Evolutionary conservation across 2,797 vertebrate species (phyloP).

Genomic region (Emydoidea blandingii): DNA sequence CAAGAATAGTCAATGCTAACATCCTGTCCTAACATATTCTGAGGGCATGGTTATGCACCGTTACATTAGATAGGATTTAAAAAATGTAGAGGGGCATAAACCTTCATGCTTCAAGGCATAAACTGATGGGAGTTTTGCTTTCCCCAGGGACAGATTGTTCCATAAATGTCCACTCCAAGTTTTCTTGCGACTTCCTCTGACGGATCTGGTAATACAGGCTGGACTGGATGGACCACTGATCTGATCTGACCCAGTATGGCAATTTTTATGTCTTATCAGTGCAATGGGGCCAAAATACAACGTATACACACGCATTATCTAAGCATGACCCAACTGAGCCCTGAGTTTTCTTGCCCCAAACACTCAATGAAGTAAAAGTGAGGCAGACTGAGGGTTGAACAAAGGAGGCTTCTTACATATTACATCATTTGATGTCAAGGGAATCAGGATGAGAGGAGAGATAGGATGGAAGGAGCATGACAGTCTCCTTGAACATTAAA

Average conservation of each 20-base stretch:
- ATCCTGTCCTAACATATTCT: background rate
- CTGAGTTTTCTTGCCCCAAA: background rate
- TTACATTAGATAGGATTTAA: rapidly evolving
- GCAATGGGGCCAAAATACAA: background rate
- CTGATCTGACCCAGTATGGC: background rate
- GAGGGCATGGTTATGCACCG: background rate
- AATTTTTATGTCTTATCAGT: background rate
- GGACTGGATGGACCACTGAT: background rate
- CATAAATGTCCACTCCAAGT: background rate
- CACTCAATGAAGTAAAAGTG: rapidly evolving
- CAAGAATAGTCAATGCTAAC: background rate
- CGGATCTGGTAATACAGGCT: background rate
- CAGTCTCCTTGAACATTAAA: background rate
- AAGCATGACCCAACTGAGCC: background rate
- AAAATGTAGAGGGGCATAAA: background rate
- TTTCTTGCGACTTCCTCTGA: background rate
- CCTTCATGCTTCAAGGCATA: background rate
- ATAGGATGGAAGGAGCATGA: background rate
- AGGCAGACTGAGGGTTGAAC: background rate
- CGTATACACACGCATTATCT: rapidly evolving
- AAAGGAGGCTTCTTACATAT: background rate
- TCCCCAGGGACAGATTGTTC: background rate
- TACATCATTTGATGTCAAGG: background rate
- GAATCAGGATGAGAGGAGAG: background rate
- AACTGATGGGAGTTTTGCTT: background rate